Evolutionary conservation across 2,888 invertebrate species (phyloP), one percentile per base, ranked within the genome.

Genomic region (Linnaemya tessellans): DNA sequence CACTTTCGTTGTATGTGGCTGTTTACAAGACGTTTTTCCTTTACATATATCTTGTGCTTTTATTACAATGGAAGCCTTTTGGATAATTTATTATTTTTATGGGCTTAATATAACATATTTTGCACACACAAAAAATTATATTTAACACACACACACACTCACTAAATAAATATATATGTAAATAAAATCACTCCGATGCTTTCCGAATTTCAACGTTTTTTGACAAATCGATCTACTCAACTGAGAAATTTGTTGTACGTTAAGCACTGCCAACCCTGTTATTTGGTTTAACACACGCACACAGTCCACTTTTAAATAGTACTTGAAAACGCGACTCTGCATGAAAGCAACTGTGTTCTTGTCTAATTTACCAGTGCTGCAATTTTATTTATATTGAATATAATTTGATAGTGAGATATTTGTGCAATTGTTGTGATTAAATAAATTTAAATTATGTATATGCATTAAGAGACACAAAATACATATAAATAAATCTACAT

Each of bases 161-260:
- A 65, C 54, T 41, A 56, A 65, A n/a, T 30, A 30, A 15, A 62
- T 7, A 64, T 35, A 75, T 41, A 30, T 30, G 5, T 15, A 51
- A 51, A 51, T 20, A 82, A 64, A 71, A 65, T 35, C 83, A 83
- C 78, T 79, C 83, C 78, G 83, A 58, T 30, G 10, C 43, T 41
- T 67, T 46, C 18, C 22, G 11, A 78, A 62, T 41, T 60, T 68
- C 56, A 81, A 81, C 70, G 64, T 82, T 68, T 74, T 79, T 83
- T 83, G 83, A 79, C 83, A 83, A 83, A 83, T 79, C 83, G 83
- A 83, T 83, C 83, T 83, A 71, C 83, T 78, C 78, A 83, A 83
- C 82, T 83, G 77, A 77, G 64, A 77, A 82, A 65, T 65, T 46
- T 77, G 51, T 64, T 82, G 70, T 65, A 74, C 18, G 73, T 65